phyloP scores from a whole-genome alignment of 2,113 vertebrate genomes.

The Megaceryle maxima region DNA sequence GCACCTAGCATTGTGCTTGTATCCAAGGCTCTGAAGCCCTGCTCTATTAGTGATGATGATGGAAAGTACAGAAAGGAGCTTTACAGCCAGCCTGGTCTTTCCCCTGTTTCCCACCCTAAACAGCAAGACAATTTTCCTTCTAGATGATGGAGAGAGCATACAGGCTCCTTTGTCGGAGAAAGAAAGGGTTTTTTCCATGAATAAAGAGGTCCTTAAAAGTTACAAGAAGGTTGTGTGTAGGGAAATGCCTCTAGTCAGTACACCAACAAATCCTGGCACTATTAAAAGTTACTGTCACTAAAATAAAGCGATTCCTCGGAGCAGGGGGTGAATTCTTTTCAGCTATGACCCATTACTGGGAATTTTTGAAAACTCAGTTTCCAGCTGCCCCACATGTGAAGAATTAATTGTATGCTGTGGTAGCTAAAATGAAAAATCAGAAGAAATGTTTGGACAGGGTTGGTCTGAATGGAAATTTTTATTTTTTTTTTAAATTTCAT shows the following conservation, averaged over 20 bases:
- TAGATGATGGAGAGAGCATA: not conserved
- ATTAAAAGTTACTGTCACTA: not conserved
- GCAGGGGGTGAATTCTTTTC: not conserved
- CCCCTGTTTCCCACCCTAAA: not conserved
- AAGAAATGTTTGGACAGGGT: not conserved
- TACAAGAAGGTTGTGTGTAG: not conserved
- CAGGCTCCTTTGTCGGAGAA: not conserved
- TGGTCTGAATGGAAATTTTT: not conserved
- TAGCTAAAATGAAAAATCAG: slow-evolving; percentile 6
- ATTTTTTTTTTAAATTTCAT: not conserved
- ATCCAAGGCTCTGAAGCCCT: not conserved
- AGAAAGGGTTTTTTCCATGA: not conserved
- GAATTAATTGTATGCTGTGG: not conserved
- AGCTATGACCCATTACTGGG: not conserved
- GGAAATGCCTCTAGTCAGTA: not conserved
- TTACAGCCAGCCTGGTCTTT: not conserved
- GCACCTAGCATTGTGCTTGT: not conserved
- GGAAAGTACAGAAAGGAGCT: not conserved
- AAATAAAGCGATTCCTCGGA: not conserved
- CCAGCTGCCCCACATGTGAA: not conserved
- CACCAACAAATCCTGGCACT: not conserved
- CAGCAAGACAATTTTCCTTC: not conserved
- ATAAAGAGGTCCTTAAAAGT: not conserved
- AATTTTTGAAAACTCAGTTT: not conserved
- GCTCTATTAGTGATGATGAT: not conserved